Base-by-base conservation (phyloP, 2,888 invertebrate species). In the Campoplex nolae region DNA sequence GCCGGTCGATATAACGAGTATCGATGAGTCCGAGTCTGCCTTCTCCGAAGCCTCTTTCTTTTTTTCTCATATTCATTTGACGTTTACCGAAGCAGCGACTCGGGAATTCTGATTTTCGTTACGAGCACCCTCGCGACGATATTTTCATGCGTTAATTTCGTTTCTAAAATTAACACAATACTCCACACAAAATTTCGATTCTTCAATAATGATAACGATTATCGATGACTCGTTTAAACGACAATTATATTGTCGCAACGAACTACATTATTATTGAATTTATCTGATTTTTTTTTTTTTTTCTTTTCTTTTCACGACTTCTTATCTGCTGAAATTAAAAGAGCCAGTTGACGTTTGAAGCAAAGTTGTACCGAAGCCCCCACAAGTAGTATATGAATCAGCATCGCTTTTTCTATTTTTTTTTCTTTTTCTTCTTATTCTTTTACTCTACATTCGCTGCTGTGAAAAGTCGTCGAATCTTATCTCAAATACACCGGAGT, bases 401-500 rank as follows among this genome's bases (percentile, higher is more conserved):
- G 38, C 35, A 9, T 56, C 7, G n/a, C 23, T 51, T 73, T 73
- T 73, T 23, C 35, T 8, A 11, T 73, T 32, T 54, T 38, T 38
- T 68, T 78, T 56, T 68, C 38, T 38, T 4, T 1, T 68, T 38
- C 42, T 58, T 54, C 23, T 38, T 4, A 0, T 68, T 38, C 42
- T 58, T 54, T 0, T 18, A 0, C 16, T 1, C 67, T 42, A 45
- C 45, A 18, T 38, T 56, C 45, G 79, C 51, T 48, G 62, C 51
- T 48, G 62, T 6, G 73, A 38, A 78, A 77, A 77, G 67, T 78
- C 77, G 73, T 85, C 73, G 73, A 85, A 82, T 82, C 85, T 85
- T 85, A 85, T 85, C 85, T 56, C 73, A 73, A 78, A 78, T 78
- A 58, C 68, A 58, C 68, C 68, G 42, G 58, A 56, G 38, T 73